Evolutionary conservation across 2,113 vertebrate species (phyloP).

Genomic region (Falco punctatus): DNA sequence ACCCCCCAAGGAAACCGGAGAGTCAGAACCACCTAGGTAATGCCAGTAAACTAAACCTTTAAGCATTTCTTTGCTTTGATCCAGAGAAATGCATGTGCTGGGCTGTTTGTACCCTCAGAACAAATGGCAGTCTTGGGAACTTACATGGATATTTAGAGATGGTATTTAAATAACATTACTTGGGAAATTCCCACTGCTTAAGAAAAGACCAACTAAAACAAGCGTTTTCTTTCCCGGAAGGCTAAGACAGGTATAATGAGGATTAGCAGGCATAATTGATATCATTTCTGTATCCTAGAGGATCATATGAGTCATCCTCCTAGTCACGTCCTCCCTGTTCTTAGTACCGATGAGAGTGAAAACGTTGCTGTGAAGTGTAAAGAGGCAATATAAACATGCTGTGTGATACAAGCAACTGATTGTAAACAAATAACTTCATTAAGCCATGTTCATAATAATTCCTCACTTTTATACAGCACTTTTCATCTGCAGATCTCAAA

Average conservation of each 20-base stretch:
- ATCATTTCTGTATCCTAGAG: conserved; percentile 58
- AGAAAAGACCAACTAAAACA: conserved; percentile 54
- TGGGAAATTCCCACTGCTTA: conserved; percentile 59
- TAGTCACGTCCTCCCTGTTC: conserved; percentile 50
- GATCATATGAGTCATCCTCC: conserved; percentile 55
- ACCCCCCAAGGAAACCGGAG: neutral
- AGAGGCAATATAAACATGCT: neutral
- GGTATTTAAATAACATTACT: conserved; percentile 44
- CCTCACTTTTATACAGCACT: neutral
- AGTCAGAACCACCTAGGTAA: neutral
- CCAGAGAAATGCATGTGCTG: neutral
- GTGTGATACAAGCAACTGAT: neutral
- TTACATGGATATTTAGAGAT: conserved; percentile 29
- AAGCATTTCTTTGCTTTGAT: conserved; percentile 44
- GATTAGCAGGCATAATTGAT: conserved; percentile 65
- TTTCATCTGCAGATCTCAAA: neutral
- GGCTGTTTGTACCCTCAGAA: conserved; percentile 56
- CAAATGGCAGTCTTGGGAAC: conserved; percentile 42
- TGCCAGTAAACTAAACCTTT: conserved; percentile 29
- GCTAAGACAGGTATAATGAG: conserved; percentile 57
- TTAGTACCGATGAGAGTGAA: conserved; percentile 6
- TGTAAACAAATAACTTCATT: conserved; percentile 13
- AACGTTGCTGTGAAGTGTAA: neutral
- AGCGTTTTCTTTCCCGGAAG: conserved; percentile 51
- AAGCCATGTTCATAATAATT: neutral